Evolutionary conservation across 2,888 invertebrate species (phyloP), one percentile per base, ranked within the genome.

Genomic region (Mongoloraphidia duomilia): DNA sequence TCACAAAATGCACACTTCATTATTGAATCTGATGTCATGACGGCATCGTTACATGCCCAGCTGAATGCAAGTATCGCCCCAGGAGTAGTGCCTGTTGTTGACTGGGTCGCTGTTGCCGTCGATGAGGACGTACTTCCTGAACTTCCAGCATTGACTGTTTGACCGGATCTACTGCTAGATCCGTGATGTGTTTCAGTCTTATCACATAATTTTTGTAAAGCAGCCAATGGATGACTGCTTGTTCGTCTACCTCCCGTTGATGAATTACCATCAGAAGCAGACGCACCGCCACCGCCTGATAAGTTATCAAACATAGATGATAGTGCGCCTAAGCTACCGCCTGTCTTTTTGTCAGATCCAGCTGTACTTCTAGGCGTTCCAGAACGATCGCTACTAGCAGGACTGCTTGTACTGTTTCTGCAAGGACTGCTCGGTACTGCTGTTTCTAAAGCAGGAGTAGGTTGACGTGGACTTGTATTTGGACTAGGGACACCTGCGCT

Each of bases 1-100:
- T 93, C 93, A 73, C 93, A 93, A 63, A 91, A 86, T 48, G 92
- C 90, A 69, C 93, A 93, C 68, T 93, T 93, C 81, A 93, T 90
- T 52, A 90, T 84, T 34, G 89, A 85, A 61, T 90, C 89, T 10
- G 80, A 77, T 1, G 87, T 87, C 61, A 89, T 82, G 4, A 91
- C 84, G 8, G 90, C 90, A 65, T 92, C 91, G 65, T 90, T 92
- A 69, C 92, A 92, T 45, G 92, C 92, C 92, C 91, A 91, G 65
- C 90, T 91, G 66, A 91, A 92, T 4, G 92, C 90, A 38, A 92
- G 70, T 57, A 92, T 88, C 50, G 87, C 84, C 11, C 88, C 87
- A 0, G 87, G 84, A 1, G 82, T 78, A 10, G 83, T 82, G 2
- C 75, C 75, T 1, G 55, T 61, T 52, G 50, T 65, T 60, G 54